phyloP scores from a whole-genome alignment of 2,797 vertebrate genomes.

The Kryptolebias ocellatus region DNA sequence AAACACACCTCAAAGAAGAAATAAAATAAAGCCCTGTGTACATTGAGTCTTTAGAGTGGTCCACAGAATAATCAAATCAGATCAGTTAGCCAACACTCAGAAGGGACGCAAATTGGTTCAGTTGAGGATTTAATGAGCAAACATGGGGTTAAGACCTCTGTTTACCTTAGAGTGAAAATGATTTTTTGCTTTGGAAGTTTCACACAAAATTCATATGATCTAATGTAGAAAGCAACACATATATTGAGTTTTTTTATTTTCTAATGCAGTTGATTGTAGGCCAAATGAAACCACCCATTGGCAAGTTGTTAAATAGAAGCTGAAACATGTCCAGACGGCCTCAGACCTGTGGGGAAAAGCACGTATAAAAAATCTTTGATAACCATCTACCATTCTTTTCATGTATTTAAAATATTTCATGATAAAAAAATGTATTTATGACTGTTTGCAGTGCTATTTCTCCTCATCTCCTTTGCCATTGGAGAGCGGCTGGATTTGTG shows the following conservation, averaged over 20 bases:
- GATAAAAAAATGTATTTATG: conserved; percentile 82
- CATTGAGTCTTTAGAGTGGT: not conserved
- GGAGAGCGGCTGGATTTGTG: conserved; percentile 73
- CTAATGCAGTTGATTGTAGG: too few relatives aligned
- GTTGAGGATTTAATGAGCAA: conserved; percentile 38
- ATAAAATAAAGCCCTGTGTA: too few relatives aligned
- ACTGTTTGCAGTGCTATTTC: conserved; percentile 55
- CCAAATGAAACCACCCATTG: not conserved
- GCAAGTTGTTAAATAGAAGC: too few relatives aligned
- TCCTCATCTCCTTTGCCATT: conserved; percentile 4
- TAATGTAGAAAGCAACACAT: too few relatives aligned
- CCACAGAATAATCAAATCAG: conserved; percentile 34
- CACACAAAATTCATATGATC: too few relatives aligned
- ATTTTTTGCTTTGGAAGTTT: conserved; percentile 41
- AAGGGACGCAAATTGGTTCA: conserved; percentile 30
- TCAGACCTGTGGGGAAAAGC: not conserved
- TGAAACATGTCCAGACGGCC: not conserved
- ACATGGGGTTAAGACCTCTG: conserved; percentile 48
- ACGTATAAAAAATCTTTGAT: not conserved
- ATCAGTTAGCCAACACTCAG: conserved; percentile 42
- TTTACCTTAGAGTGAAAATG: not conserved
- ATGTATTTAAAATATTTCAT: conserved; percentile 85
- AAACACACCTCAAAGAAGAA: not conserved
- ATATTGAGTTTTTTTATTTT: too few relatives aligned
- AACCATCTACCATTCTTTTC: conserved; percentile 72